These are phyloP conservation scores for Mallotus villosus DNA, from an alignment of 2,797 vertebrate species.

Conservation along the genomic window DNA sequence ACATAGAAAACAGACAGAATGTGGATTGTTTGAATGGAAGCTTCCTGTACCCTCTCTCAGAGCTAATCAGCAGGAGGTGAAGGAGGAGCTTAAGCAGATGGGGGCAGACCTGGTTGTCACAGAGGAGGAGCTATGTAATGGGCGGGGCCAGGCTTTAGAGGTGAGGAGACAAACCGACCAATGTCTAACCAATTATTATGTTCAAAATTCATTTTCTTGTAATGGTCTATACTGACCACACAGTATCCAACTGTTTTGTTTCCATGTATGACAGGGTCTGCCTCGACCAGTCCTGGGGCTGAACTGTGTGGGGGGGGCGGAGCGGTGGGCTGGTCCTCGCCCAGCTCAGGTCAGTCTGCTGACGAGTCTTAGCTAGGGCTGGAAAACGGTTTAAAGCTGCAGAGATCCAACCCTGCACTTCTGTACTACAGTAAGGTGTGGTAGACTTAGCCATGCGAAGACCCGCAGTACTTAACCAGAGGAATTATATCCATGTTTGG, in stretches of 20 bases:
- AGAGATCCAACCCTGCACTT: neutral
- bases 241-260: neutral
- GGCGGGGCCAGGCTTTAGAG: constrained; percentile 63
- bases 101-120: constrained; percentile 67
- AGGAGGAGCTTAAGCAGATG: constrained; percentile 59
- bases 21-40: neutral
- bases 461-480: too few relatives aligned
- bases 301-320: constrained; percentile 37
- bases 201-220: too few relatives aligned
- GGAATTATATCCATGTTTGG: too few relatives aligned
- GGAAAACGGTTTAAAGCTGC: neutral
- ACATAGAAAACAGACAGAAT: neutral
- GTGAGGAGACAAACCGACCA: constrained; percentile 36
- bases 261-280: constrained; percentile 45
- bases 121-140: constrained; percentile 67
- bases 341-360: constrained; percentile 44
- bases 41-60: constrained; percentile 34
- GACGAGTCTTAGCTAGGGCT: neutral
- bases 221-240: too few relatives aligned
- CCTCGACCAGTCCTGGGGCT: constrained; percentile 50
- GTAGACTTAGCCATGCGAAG: too few relatives aligned
- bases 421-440: too few relatives aligned
- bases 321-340: constrained; percentile 29
- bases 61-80: constrained; percentile 57
- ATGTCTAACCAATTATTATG: too few relatives aligned